phyloP scores from a whole-genome alignment of 2,888 invertebrate genomes.

The Drosophila robusta region DNA sequence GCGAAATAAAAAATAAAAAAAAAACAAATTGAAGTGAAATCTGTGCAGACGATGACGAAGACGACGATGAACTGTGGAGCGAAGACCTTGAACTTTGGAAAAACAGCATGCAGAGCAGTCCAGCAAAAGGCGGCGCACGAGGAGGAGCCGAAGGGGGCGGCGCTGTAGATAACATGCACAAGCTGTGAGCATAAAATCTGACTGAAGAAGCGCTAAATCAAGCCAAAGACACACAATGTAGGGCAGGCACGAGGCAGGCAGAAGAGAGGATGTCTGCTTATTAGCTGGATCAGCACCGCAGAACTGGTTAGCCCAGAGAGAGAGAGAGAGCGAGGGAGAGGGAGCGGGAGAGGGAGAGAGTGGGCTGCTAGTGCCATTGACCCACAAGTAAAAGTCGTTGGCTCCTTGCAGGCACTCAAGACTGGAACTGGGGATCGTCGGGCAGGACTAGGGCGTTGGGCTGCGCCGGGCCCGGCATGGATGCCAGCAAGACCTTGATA shows the following conservation, averaged over 20 bases:
- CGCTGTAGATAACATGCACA: constrained; percentile 36
- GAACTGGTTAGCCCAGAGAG: constrained; percentile 51
- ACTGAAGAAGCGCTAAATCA: constrained; percentile 53
- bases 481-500: constrained; percentile 68
- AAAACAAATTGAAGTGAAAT: constrained; percentile 55
- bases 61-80: constrained; percentile 57
- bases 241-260: constrained; percentile 42
- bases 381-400: constrained; percentile 74
- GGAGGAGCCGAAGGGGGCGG: background rate
- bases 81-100: constrained; percentile 73
- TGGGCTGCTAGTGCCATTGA: constrained; percentile 67
- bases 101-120: constrained; percentile 50
- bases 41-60: constrained; percentile 44
- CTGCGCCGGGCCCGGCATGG: constrained; percentile 9
- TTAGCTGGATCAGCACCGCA: constrained; percentile 54
- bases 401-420: constrained; percentile 45
- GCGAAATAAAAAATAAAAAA: constrained; percentile 4
- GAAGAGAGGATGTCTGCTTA: constrained; percentile 44
- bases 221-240: constrained; percentile 43
- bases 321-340: constrained; percentile 3
- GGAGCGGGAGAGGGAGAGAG: background rate
- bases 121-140: constrained; percentile 3
- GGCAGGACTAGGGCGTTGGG: constrained; percentile 39
- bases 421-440: constrained; percentile 12
- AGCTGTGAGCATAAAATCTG: constrained; percentile 51